Conservation (phyloP, 2,113 vertebrate species). For the Macquaria australasica region DNA sequence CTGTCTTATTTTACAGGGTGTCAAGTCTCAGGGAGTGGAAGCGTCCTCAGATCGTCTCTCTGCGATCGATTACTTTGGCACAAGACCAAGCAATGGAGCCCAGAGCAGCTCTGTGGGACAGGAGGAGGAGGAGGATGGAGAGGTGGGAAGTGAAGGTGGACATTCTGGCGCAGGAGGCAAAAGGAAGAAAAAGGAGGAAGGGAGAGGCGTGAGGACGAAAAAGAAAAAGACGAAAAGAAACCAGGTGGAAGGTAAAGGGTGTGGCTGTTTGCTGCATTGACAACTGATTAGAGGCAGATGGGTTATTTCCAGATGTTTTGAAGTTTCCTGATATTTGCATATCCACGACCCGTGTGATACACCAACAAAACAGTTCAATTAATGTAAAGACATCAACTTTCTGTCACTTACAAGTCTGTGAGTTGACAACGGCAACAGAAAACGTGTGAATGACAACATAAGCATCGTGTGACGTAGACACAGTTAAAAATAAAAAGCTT, state of each 20-base stretch:
- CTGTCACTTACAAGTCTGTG: not conserved
- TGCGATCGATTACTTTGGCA: constrained; percentile 80
- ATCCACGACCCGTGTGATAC: not conserved
- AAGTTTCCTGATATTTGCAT: not conserved
- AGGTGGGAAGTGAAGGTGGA: constrained; percentile 45
- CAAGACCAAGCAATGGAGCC: constrained; percentile 40
- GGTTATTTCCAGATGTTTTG: not conserved
- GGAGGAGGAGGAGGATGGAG: constrained; percentile 24
- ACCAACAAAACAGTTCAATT: not conserved
- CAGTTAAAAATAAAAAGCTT: not conserved
- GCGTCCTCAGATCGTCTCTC: constrained; percentile 50
- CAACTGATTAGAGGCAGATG: not conserved
- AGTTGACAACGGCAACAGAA: not conserved
- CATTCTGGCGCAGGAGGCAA: constrained; percentile 62
- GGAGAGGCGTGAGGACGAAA: constrained; percentile 54
- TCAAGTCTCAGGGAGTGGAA: constrained; percentile 52
- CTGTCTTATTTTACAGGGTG: constrained; percentile 53
- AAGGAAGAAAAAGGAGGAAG: constrained; percentile 59
- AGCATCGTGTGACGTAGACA: not conserved
- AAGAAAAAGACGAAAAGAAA: constrained; percentile 72
- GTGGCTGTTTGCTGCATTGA: not conserved
- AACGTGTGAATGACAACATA: not conserved
- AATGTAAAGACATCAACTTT: not conserved
- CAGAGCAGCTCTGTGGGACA: constrained; percentile 36
- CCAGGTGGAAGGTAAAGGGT: constrained; percentile 56